These are phyloP conservation scores for Epiperipatus broadwayi DNA, from an alignment of 2,888 invertebrate species.

Conservation along the genomic window DNA sequence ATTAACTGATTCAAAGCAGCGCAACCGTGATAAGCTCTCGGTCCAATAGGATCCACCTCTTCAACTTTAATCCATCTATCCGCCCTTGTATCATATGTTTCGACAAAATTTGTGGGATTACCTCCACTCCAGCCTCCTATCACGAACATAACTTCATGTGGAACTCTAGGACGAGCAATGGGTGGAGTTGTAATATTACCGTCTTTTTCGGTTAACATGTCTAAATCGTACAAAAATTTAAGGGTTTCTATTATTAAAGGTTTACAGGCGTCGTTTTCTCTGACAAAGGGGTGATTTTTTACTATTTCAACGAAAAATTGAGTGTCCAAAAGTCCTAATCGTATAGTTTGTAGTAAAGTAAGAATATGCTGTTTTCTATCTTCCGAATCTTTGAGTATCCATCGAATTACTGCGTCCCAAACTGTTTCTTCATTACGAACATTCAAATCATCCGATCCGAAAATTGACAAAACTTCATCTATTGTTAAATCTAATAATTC, in stretches of 20 bases:
- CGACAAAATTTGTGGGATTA: slow-evolving; percentile 50
- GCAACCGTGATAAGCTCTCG: slow-evolving; percentile 81
- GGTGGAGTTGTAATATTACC: slow-evolving; percentile 67
- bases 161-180: slow-evolving; percentile 50
- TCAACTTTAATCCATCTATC: slow-evolving; percentile 68
- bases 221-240: slow-evolving; percentile 73
- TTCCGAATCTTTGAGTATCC: slow-evolving; percentile 61
- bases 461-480: slow-evolving; percentile 51
- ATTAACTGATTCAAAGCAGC: slow-evolving; percentile 64
- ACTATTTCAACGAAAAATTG: slow-evolving; percentile 71
- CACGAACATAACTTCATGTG: slow-evolving; percentile 70
- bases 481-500: slow-evolving; percentile 52
- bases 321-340: slow-evolving; percentile 62
- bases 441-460: slow-evolving; percentile 60
- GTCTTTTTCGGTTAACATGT: slow-evolving; percentile 58
- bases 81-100: slow-evolving; percentile 70
- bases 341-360: slow-evolving; percentile 33
- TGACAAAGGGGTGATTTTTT: slow-evolving; percentile 67
- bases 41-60: slow-evolving; percentile 60
- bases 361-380: slow-evolving; percentile 52
- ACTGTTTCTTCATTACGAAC: slow-evolving; percentile 69
- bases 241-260: slow-evolving; percentile 76
- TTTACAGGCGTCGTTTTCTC: slow-evolving; percentile 57
- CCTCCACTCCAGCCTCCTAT: slow-evolving; percentile 59
- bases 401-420: slow-evolving; percentile 64